These are phyloP conservation scores for Epicampocera succincta DNA, from an alignment of 2,888 invertebrate genomes.

Conservation along the genomic window DNA sequence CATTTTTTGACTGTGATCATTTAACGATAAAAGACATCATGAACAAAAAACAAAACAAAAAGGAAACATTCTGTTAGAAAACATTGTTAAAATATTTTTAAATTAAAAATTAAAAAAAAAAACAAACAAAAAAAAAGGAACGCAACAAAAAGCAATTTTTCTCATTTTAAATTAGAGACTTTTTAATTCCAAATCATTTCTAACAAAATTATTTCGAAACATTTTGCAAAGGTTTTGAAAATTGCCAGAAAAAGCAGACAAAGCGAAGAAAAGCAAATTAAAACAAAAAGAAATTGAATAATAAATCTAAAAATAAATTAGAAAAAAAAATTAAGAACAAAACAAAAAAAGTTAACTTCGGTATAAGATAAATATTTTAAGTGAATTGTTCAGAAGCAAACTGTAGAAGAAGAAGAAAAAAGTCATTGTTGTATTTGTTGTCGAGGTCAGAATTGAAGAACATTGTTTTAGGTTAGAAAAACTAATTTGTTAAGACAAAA, in stretches of 20 bases:
- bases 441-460: slow-evolving; percentile 48
- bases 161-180: slow-evolving; percentile 34
- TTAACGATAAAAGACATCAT: slow-evolving; percentile 72
- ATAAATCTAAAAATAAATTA: slow-evolving; percentile 17
- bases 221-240: slow-evolving; percentile 1
- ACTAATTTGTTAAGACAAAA: slow-evolving; percentile 3
- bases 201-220: not conserved
- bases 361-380: slow-evolving; percentile 18
- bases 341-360: slow-evolving; percentile 3
- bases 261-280: not conserved
- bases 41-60: slow-evolving; percentile 55
- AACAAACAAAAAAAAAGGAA: slow-evolving; percentile 45
- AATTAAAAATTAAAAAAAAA: not conserved
- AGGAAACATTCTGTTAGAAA: slow-evolving; percentile 26
- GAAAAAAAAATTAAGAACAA: not conserved
- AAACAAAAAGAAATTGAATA: not conserved
- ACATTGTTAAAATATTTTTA: slow-evolving; percentile 67
- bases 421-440: slow-evolving; percentile 60
- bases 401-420: not conserved
- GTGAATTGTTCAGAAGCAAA: slow-evolving; percentile 5
- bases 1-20: slow-evolving; percentile 78
- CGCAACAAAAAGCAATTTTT: slow-evolving; percentile 68
- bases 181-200: slow-evolving; percentile 24
- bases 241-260: not conserved
- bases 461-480: slow-evolving; percentile 42